Conservation (phyloP, 2,888 invertebrate species). For the Callosobruchus maculatus region DNA sequence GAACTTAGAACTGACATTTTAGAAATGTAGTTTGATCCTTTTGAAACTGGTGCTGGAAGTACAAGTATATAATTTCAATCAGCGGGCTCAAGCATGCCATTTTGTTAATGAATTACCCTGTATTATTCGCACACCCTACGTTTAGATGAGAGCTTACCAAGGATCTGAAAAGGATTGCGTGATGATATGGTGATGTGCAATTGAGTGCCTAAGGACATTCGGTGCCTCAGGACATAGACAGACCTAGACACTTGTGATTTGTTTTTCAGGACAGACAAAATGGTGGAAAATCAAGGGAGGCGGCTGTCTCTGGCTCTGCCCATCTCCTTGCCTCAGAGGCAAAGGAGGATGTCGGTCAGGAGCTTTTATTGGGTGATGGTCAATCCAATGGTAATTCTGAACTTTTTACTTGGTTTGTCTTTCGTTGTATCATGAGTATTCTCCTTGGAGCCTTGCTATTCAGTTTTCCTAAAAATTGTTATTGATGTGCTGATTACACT, state of each 20-base stretch:
- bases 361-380: constrained; percentile 40
- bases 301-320: constrained; percentile 27
- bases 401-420: background rate
- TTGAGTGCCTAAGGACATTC: background rate
- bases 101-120: too few relatives aligned
- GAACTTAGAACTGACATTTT: too few relatives aligned
- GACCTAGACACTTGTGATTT: background rate
- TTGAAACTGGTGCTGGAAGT: too few relatives aligned
- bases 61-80: too few relatives aligned
- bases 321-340: constrained; percentile 22
- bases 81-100: too few relatives aligned
- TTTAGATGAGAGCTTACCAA: background rate
- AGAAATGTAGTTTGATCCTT: too few relatives aligned
- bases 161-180: background rate
- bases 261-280: constrained; percentile 14
- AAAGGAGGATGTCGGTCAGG: constrained; percentile 37
- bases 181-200: background rate
- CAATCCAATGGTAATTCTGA: constrained; percentile 30
- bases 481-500: too few relatives aligned
- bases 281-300: constrained; percentile 17
- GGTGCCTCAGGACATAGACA: background rate
- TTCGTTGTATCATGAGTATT: background rate
- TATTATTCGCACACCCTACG: background rate
- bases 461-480: background rate
- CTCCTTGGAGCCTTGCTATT: background rate